Evolutionary conservation across 2,113 vertebrate species (phyloP).

Genomic region (Cottus gobio): DNA sequence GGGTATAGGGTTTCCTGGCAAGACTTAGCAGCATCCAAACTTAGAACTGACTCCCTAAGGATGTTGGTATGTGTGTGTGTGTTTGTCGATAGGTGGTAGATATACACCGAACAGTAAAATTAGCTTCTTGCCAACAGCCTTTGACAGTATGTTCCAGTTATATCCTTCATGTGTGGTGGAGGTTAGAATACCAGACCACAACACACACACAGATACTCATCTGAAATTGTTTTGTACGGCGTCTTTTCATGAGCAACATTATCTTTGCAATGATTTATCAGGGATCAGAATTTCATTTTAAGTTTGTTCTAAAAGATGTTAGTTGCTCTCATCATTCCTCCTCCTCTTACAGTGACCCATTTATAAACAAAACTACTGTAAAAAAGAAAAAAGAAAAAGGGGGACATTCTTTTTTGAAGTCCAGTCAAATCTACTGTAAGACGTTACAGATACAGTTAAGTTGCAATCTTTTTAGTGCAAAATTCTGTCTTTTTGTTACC

Average conservation of each 20-base stretch:
- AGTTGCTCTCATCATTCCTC: background rate
- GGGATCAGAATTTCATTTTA: background rate
- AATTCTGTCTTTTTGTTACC: background rate
- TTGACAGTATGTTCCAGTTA: constrained; percentile 50
- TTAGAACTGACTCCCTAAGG: constrained; percentile 80
- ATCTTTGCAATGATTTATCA: background rate
- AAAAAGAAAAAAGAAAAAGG: too few relatives aligned
- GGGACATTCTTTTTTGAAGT: background rate
- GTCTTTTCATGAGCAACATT: background rate
- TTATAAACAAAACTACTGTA: background rate
- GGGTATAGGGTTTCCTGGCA: constrained; percentile 79
- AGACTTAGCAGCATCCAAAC: constrained; percentile 84
- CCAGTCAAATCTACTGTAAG: background rate
- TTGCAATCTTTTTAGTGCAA: background rate
- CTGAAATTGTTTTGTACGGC: background rate
- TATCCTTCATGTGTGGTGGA: constrained; percentile 40
- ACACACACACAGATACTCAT: background rate
- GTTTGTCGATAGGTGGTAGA: constrained; percentile 53
- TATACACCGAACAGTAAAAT: constrained; percentile 65
- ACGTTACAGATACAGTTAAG: too few relatives aligned
- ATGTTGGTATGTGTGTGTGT: constrained; percentile 66
- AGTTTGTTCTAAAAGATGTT: background rate
- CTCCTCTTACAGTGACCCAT: background rate
- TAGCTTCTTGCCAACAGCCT: constrained; percentile 57
- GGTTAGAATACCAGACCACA: constrained; percentile 22